Conservation (phyloP, 1,140 invertebrate genomes). For the Polyergus mexicanus region DNA sequence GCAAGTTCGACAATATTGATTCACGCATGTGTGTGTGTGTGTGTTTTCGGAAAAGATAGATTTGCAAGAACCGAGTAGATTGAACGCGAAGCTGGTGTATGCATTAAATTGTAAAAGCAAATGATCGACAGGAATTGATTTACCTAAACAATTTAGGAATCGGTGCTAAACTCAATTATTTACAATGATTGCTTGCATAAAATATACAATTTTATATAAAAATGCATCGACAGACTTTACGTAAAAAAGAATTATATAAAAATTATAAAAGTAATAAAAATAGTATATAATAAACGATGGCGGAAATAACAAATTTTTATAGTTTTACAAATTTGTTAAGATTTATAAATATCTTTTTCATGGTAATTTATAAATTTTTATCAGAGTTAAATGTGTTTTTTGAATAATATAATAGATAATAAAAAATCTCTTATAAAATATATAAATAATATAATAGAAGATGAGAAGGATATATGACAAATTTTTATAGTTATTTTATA, state of each 20-base stretch:
- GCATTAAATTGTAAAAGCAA: constrained; percentile 18
- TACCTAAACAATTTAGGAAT: neutral
- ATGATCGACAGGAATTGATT: neutral
- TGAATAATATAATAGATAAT: too few relatives aligned
- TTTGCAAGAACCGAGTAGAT: neutral
- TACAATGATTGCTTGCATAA: neutral
- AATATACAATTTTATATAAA: neutral
- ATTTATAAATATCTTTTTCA: neutral
- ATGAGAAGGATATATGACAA: too few relatives aligned
- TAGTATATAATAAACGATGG: too few relatives aligned
- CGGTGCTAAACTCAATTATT: neutral
- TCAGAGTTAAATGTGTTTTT: too few relatives aligned
- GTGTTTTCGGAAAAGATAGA: neutral
- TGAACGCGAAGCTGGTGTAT: neutral
- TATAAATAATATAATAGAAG: too few relatives aligned
- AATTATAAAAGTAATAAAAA: constrained; percentile 6
- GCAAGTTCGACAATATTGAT: constrained; percentile 8
- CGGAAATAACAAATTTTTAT: neutral
- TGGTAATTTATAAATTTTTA: neutral
- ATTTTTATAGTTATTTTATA: too few relatives aligned
- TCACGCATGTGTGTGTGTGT: neutral
- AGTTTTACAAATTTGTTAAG: neutral
- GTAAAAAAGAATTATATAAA: neutral
- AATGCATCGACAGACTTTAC: neutral
- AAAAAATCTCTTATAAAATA: too few relatives aligned